Base-by-base conservation (phyloP, 2,113 vertebrate genomes). In the Aptenodytes forsteri region DNA sequence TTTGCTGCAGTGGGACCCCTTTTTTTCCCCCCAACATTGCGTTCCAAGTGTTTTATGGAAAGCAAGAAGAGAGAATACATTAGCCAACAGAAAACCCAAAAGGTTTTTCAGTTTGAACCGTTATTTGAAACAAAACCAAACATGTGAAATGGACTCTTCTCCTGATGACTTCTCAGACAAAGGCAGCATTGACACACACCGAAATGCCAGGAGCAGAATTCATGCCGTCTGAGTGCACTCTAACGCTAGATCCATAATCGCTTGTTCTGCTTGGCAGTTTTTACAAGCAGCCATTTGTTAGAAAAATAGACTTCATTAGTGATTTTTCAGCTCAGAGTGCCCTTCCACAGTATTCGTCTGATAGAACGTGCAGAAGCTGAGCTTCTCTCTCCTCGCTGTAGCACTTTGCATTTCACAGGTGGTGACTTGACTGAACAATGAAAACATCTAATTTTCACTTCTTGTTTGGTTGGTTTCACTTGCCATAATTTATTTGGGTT, bases 401-500 rank as follows among this genome's bases (percentile, higher is more conserved):
- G 56, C 27, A 34, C 61, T 95, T 95, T 95, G 95, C 83, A 94
- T 89, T 96, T 95, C 52, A 75, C 93, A 93, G 89, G 87, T 95
- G 83, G 50, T 87, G 65, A 91, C 91, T 91, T 95, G 91, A 94
- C 89, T 92, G 64, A 88, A 49, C 34, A 65, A 27, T 52, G 50
- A 82, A 87, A 95, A 91, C 73, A 64, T 71, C n/a, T 89, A 47
- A 84, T 95, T 92, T 96, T 96, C 81, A 75, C 93, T 95, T 95
- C 95, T 96, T 83, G 89, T 91, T 96, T 81, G 71, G 59, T 96
- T 95, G 67, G 79, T 95, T 95, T 96, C 88, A 71, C 71, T 94
- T 86, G n/a, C 64, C 44, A 40, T 90, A 83, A 86, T n/a, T 85
- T 82, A 61, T 42, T 91, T 96, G 52, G 59, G 58, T 47, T 62